Evolutionary conservation across 2,797 vertebrate genomes (phyloP).

Genomic region (Danio jaintianensis): DNA sequence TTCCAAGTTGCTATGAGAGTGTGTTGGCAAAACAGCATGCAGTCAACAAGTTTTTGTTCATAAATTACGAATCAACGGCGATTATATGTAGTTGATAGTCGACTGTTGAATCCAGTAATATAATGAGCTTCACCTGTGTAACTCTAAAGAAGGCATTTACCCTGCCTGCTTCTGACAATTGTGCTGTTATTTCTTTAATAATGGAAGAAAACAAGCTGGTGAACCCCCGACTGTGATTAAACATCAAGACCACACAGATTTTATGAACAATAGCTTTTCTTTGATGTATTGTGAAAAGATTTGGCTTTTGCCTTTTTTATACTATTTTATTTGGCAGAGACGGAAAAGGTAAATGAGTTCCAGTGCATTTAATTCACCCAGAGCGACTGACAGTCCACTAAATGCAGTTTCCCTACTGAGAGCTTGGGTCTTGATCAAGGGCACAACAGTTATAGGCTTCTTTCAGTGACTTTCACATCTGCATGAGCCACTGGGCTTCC

Average conservation of each 20-base stretch:
- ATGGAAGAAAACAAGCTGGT: slow-evolving; percentile 65
- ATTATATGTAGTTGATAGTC: not conserved
- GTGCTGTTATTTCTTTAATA: slow-evolving; percentile 63
- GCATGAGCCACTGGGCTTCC: slow-evolving; percentile 29
- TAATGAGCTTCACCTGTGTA: slow-evolving; percentile 24
- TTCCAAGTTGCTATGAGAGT: not conserved
- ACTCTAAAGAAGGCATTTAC: slow-evolving; percentile 19
- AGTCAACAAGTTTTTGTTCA: not conserved
- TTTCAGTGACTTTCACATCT: slow-evolving; percentile 24
- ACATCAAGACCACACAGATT: slow-evolving; percentile 73
- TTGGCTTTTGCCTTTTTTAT: slow-evolving; percentile 66
- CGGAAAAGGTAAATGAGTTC: slow-evolving; percentile 46
- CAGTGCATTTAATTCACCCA: slow-evolving; percentile 34
- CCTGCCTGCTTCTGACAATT: slow-evolving; percentile 26
- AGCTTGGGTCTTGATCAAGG: slow-evolving; percentile 43
- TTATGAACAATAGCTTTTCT: slow-evolving; percentile 67
- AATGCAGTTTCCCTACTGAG: slow-evolving; percentile 34
- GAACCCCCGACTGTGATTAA: slow-evolving; percentile 64
- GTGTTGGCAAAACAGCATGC: not conserved
- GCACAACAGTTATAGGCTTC: slow-evolving; percentile 17
- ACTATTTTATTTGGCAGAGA: slow-evolving; percentile 69
- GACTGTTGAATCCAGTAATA: not conserved
- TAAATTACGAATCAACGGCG: not conserved
- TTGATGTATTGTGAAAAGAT: slow-evolving; percentile 68
- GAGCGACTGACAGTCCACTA: slow-evolving; percentile 37